Evolutionary conservation across 2,113 vertebrate genomes (phyloP).

Genomic region (Varanus salvator): DNA sequence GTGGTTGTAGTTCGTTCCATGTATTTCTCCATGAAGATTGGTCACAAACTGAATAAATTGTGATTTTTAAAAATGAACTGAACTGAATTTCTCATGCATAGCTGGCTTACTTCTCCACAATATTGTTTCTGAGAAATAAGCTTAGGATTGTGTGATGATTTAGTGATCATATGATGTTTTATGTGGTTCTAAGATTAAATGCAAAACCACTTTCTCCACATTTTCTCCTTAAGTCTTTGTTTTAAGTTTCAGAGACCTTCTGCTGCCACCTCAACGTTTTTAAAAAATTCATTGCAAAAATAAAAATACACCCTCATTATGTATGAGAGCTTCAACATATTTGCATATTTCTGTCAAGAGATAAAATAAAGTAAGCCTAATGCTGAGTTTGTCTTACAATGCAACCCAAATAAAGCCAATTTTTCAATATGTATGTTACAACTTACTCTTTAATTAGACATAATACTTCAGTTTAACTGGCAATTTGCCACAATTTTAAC

Average conservation of each 20-base stretch:
- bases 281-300: no score
- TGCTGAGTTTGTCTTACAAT: background rate
- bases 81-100: no score
- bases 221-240: background rate
- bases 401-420: background rate
- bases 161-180: no score
- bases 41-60: no score
- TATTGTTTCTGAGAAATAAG: no score
- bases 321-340: background rate
- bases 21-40: no score
- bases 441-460: background rate
- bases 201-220: background rate
- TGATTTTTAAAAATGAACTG: no score
- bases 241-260: background rate
- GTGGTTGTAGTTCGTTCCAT: no score
- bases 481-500: background rate
- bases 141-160: no score
- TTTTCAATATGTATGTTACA: background rate
- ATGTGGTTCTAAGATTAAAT: background rate
- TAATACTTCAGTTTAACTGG: background rate
- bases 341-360: background rate
- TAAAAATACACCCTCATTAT: background rate
- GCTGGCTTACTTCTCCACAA: no score
- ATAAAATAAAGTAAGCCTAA: background rate
- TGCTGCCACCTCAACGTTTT: background rate